These are phyloP conservation scores for Atopsyche davidsoni DNA, from an alignment of 1,140 invertebrate genomes.

Conservation along the genomic window DNA sequence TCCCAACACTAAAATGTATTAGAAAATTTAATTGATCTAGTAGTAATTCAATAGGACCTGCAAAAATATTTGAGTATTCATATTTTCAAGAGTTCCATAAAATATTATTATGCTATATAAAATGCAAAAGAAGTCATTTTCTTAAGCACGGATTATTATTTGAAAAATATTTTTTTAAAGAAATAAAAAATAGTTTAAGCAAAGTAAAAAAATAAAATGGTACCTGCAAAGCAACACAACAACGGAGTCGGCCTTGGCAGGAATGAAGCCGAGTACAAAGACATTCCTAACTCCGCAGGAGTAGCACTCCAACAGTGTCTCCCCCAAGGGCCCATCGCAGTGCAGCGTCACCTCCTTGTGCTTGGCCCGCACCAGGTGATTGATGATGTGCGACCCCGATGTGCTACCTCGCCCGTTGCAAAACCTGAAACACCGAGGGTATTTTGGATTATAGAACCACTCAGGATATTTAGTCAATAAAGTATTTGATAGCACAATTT, in stretches of 20 bases:
- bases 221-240: conserved; percentile 93
- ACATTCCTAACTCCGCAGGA: conserved; percentile 97
- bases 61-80: neutral
- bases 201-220: no score
- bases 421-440: conserved; percentile 62
- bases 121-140: neutral
- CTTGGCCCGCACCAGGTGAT: conserved; percentile 95
- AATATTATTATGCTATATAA: neutral
- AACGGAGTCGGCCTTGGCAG: conserved; percentile 97
- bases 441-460: no score
- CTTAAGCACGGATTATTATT: neutral
- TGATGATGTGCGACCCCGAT: conserved; percentile 97
- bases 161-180: neutral
- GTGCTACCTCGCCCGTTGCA: conserved; percentile 98
- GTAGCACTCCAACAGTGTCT: conserved; percentile 97
- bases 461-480: no score
- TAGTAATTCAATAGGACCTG: neutral
- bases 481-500: no score
- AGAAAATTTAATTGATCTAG: neutral
- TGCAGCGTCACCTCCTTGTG: conserved; percentile 99
- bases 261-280: conserved; percentile 97
- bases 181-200: no score
- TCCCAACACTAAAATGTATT: neutral
- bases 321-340: conserved; percentile 93
- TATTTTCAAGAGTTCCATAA: neutral